phyloP scores from a whole-genome alignment of 2,113 vertebrate genomes.

The Okapia johnstoni region DNA sequence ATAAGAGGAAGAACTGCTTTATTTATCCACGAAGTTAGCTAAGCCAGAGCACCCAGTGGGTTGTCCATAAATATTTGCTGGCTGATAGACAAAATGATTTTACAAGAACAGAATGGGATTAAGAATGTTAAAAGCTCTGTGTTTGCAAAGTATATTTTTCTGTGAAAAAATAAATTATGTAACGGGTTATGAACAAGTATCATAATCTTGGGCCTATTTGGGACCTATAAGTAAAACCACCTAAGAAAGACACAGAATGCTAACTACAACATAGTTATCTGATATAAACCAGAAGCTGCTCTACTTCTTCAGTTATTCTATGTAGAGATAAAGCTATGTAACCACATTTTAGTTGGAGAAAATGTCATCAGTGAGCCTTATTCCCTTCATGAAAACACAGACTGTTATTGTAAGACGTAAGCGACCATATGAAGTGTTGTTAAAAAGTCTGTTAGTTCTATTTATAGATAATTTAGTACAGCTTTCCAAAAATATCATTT shows the following conservation, averaged over 20 bases:
- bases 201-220: background rate
- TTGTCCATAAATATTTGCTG: background rate
- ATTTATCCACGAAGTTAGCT: background rate
- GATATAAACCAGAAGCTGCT: background rate
- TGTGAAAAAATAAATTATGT: background rate
- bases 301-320: background rate
- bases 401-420: background rate
- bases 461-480: background rate
- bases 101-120: background rate
- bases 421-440: background rate
- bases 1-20: background rate
- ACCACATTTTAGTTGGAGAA: background rate
- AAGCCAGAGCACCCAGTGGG: background rate
- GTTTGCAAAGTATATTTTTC: background rate
- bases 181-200: background rate
- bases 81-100: background rate
- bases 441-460: background rate
- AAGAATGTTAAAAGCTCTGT: background rate
- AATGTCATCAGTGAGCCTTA: background rate
- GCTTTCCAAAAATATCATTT: conserved; percentile 14
- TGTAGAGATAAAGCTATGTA: background rate
- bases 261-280: background rate
- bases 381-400: background rate
- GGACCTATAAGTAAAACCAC: background rate
- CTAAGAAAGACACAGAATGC: background rate